Evolutionary conservation across 2,113 vertebrate species (phyloP).

Genomic region (Zosterops hypoxanthus): DNA sequence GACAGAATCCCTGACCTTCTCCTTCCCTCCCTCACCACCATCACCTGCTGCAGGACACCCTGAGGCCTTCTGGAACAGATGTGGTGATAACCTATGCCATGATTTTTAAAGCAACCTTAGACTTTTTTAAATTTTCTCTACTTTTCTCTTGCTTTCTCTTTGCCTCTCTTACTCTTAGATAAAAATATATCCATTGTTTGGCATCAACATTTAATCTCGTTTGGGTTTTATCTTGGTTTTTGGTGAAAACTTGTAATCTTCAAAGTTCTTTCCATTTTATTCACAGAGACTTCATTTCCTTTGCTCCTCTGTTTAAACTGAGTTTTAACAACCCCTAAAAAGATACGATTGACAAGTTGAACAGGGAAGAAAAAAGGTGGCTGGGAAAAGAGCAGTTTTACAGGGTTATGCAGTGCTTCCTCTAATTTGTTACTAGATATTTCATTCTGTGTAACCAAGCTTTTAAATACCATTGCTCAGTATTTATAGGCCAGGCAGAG

Average conservation of each 20-base stretch:
- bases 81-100: no score
- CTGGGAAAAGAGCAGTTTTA: neutral
- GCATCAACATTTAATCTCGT: neutral
- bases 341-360: neutral
- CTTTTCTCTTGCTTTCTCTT: neutral
- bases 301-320: accelerated
- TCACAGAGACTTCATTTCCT: accelerated
- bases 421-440: neutral
- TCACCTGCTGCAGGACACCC: accelerated
- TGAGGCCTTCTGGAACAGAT: neutral
- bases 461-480: neutral
- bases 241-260: neutral
- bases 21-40: neutral
- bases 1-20: no score
- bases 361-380: neutral
- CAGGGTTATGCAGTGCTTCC: neutral
- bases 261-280: neutral
- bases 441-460: neutral
- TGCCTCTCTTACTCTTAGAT: neutral
- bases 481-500: neutral
- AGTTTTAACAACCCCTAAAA: neutral
- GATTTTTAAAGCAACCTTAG: neutral
- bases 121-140: neutral
- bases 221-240: neutral
- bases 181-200: neutral